These are phyloP conservation scores for Halictus ligatus DNA, from an alignment of 2,888 invertebrate species.

Conservation along the genomic window DNA sequence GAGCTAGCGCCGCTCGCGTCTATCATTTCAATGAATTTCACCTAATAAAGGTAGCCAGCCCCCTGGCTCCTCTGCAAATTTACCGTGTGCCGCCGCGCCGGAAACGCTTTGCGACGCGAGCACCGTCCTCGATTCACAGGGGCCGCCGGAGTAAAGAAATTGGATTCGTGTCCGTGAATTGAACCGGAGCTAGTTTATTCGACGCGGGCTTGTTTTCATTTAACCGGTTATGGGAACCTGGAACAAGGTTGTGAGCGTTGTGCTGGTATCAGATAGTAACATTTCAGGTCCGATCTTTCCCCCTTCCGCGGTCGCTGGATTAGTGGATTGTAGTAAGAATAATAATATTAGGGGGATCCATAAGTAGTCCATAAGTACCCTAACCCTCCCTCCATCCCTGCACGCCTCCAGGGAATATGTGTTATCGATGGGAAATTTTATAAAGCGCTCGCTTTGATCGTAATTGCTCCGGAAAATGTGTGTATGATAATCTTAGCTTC, in stretches of 20 bases:
- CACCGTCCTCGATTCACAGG: not conserved
- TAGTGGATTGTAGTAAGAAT: not conserved
- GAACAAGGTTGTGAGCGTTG: not conserved
- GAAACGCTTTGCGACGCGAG: not conserved
- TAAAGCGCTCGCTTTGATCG: too few species aligned
- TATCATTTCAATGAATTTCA: conserved; percentile 39
- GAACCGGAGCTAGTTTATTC: not conserved
- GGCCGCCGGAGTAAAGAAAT: not conserved
- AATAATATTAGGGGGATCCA: not conserved
- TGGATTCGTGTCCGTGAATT: conserved; percentile 20
- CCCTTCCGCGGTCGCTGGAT: not conserved
- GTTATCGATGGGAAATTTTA: too few species aligned
- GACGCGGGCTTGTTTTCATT: conserved; percentile 19
- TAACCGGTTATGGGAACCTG: conserved; percentile 1
- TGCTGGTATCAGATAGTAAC: not conserved
- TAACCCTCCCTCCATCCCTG: too few species aligned
- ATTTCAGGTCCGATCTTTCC: not conserved
- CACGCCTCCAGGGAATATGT: too few species aligned
- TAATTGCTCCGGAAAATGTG: too few species aligned
- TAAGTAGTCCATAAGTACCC: too few species aligned
- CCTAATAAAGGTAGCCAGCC: conserved; percentile 23
- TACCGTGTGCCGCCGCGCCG: not conserved
- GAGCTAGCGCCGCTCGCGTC: conserved; percentile 25
- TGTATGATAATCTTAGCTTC: too few species aligned
- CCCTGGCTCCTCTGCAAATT: not conserved